Conservation (phyloP, 2,113 vertebrate genomes). For the Odocoileus hemionus region DNA sequence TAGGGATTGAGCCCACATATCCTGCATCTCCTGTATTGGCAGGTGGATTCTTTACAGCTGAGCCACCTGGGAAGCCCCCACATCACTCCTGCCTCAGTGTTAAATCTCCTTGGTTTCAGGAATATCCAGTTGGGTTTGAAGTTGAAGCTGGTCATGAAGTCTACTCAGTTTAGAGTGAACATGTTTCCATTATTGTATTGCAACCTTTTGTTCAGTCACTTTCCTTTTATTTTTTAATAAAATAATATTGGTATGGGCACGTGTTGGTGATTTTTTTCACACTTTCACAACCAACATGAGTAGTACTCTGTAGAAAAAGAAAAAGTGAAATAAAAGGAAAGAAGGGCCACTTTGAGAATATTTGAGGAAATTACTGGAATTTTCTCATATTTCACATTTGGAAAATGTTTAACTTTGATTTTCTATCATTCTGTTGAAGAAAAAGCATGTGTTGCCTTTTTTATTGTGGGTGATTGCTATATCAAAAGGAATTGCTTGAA, state of each 20-base stretch:
- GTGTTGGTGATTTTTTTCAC: background rate
- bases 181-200: background rate
- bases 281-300: background rate
- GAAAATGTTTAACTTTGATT: constrained; percentile 9
- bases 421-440: background rate
- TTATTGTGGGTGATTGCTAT: background rate
- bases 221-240: background rate
- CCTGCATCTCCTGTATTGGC: background rate
- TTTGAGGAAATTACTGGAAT: background rate
- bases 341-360: background rate
- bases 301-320: background rate
- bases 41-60: background rate
- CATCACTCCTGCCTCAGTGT: background rate
- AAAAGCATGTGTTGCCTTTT: background rate
- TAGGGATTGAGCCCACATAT: background rate
- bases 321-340: background rate
- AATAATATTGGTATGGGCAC: background rate
- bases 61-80: background rate
- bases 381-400: constrained; percentile 2
- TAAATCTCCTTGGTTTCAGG: background rate
- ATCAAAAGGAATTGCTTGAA: background rate
- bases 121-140: background rate
- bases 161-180: background rate
- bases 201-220: background rate
- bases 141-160: background rate